These are phyloP conservation scores for Drosophila dives DNA, from an alignment of 2,888 invertebrate species.

Conservation along the genomic window DNA sequence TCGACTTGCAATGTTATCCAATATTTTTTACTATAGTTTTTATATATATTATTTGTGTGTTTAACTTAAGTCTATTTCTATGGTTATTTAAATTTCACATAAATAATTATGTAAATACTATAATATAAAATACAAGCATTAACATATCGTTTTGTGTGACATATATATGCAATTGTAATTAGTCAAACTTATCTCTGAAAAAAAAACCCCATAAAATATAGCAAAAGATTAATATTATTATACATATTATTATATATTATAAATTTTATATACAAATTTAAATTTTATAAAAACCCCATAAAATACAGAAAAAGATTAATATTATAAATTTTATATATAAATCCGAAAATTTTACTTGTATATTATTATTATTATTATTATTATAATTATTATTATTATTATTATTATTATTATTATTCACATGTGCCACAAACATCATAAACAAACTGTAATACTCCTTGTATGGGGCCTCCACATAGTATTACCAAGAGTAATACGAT, in stretches of 20 bases:
- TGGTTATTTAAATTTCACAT: neutral
- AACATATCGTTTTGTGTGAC: too few relatives aligned
- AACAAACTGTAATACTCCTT: neutral
- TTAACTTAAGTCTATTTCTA: neutral
- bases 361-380: too few relatives aligned
- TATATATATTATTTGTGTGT: too few relatives aligned
- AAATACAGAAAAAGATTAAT: neutral
- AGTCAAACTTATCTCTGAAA: neutral
- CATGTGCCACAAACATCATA: conserved; percentile 14
- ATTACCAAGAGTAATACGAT: neutral
- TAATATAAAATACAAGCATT: neutral
- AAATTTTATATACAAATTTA: neutral
- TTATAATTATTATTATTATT: too few relatives aligned
- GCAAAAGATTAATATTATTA: neutral
- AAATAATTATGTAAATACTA: neutral
- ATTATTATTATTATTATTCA: neutral
- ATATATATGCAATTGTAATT: neutral
- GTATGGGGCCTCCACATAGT: neutral
- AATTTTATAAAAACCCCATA: neutral
- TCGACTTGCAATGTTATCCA: neutral
- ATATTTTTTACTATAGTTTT: neutral
- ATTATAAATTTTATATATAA: neutral
- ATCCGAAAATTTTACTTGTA: neutral
- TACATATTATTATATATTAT: too few relatives aligned
- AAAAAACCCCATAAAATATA: neutral